Evolutionary conservation across 1,140 invertebrate species (phyloP), one percentile per base, ranked within the genome.

Genomic region (Lordiphosa stackelbergi): DNA sequence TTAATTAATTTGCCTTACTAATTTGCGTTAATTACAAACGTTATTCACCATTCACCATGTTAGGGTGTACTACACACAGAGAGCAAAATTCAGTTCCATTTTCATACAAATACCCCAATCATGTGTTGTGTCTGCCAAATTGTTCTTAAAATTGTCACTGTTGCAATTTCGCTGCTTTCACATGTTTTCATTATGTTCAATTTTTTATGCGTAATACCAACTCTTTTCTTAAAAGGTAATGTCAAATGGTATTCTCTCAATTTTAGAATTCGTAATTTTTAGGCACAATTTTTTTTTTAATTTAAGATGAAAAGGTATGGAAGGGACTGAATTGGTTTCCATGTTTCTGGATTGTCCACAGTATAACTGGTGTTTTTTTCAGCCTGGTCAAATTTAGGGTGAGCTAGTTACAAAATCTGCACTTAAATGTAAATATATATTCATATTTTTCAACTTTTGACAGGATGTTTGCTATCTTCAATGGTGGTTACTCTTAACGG

Each of bases 391-490:
- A 45, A 8, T 12, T 45, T 2, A 53, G 43, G 51, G 51, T 53
- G 16, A 9, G 8, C 19, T 47, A 22, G 1, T 3, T 2, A 6
- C 1, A 11, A 7, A 7, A 52, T 10, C 1, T 19, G 2, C 13
- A 19, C 28, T 11, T 19, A 38, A 22, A 5, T 3, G 9, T 6
- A 52, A 5, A n/a, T 11, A 13, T 1, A 24, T 6, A n/a, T 24
- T 4, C 2, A 5, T 24, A 28, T n/a, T 11, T 28, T 52, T 9
- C 19, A 5, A 10, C 1, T 19, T 9, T 13, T 0, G 13, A 2
- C 11, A 66, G 64, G 61, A 52, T 28, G 24, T 35, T 6, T 42
- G 22, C 48, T 63, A 57, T 12, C 28, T 68, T 36, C 41, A 57
- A 34, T 54, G 66, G 66, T 71, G 60, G 53, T 42, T 63, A 6